Evolutionary conservation across 2,888 invertebrate genomes (phyloP).

Genomic region (Leucophenga montana): DNA sequence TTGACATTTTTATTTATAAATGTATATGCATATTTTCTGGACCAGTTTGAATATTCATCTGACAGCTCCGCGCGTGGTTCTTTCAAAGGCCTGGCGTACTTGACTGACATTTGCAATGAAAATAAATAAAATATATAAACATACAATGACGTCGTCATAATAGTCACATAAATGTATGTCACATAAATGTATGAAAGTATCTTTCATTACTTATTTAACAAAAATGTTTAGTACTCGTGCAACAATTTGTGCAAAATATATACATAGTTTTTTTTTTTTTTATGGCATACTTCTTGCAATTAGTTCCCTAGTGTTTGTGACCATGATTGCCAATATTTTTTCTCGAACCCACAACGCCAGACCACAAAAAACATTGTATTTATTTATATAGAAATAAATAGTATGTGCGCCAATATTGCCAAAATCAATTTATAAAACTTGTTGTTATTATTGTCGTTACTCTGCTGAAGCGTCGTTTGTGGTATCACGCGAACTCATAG

Average conservation of each 20-base stretch:
- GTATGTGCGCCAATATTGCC: conserved; percentile 44
- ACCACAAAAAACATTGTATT: too few relatives aligned
- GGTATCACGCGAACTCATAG: conserved; percentile 47
- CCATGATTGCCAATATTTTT: not conserved
- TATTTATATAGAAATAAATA: too few relatives aligned
- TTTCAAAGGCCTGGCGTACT: not conserved
- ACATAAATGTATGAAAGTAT: conserved; percentile 22
- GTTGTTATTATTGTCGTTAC: conserved; percentile 31
- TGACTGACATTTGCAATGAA: conserved; percentile 40
- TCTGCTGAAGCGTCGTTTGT: conserved; percentile 48
- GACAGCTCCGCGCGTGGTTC: not conserved
- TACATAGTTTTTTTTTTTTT: not conserved
- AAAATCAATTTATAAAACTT: conserved; percentile 52
- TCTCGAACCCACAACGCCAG: too few relatives aligned
- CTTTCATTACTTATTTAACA: conserved; percentile 31
- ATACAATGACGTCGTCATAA: conserved; percentile 7
- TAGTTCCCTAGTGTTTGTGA: not conserved
- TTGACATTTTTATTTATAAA: too few relatives aligned
- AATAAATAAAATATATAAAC: not conserved
- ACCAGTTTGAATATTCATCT: too few relatives aligned
- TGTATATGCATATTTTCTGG: too few relatives aligned
- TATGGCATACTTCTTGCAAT: not conserved
- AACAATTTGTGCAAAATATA: conserved; percentile 19
- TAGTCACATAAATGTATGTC: conserved; percentile 14
- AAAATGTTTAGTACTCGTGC: conserved; percentile 19